Evolutionary conservation across 1,140 invertebrate genomes (phyloP).

Genomic region (Drosophila nasuta): DNA sequence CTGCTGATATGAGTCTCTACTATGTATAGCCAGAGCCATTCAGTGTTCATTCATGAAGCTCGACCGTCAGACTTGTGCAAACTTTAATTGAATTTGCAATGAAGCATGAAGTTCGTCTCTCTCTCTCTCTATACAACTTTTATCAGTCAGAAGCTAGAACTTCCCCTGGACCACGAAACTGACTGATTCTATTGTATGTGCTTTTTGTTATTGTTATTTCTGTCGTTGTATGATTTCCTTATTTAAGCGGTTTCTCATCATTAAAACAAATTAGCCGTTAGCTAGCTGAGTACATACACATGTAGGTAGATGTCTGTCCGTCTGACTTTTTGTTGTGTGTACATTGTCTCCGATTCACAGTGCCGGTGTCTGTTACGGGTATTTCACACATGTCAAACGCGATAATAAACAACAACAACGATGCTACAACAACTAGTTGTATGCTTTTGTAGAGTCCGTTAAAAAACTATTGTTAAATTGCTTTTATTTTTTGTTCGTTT

Average conservation of each 20-base stretch:
- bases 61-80: conserved; percentile 26
- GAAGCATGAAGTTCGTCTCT: conserved; percentile 70
- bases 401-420: conserved; percentile 4
- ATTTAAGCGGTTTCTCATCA: conserved; percentile 77
- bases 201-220: conserved; percentile 12
- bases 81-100: conserved; percentile 80
- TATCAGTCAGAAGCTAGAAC: conserved; percentile 53
- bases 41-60: conserved; percentile 20
- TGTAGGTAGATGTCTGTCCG: neutral
- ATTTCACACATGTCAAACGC: conserved; percentile 29
- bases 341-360: conserved; percentile 25
- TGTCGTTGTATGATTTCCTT: conserved; percentile 43
- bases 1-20: conserved; percentile 2
- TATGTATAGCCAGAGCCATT: too few relatives aligned
- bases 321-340: neutral
- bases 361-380: conserved; percentile 2
- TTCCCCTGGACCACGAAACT: conserved; percentile 29
- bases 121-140: conserved; percentile 36
- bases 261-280: conserved; percentile 80
- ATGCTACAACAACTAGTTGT: too few relatives aligned
- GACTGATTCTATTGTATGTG: conserved; percentile 52
- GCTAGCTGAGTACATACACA: conserved; percentile 15
- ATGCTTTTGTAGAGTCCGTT: conserved; percentile 15
- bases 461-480: conserved; percentile 31
- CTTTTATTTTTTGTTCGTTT: neutral